These are phyloP conservation scores for Rhinella marina DNA, from an alignment of 2,797 vertebrate genomes.

Conservation along the genomic window DNA sequence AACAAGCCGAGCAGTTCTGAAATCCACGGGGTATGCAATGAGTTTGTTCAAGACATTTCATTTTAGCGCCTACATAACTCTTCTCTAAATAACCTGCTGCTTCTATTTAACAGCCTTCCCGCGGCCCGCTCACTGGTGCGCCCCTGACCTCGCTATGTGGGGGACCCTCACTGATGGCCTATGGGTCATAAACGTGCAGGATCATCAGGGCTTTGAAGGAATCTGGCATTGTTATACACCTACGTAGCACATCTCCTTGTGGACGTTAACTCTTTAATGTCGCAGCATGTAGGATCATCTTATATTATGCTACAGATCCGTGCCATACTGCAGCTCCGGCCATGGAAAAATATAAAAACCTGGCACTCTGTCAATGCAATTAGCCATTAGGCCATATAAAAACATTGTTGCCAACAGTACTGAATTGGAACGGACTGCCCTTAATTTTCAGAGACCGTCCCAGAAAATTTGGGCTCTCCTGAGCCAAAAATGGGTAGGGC, in stretches of 20 bases:
- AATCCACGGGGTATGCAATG: slow-evolving; percentile 17
- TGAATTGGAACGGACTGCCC: no score
- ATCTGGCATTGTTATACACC: background rate
- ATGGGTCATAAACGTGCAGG: background rate
- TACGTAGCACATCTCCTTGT: background rate
- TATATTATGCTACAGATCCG: no score
- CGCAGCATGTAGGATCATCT: no score
- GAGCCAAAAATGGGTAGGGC: no score
- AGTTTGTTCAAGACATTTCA: slow-evolving; percentile 31
- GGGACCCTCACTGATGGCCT: background rate
- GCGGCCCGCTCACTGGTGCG: background rate
- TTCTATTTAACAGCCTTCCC: slow-evolving; percentile 19
- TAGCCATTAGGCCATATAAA: no score
- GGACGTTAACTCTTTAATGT: background rate
- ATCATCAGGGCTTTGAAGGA: background rate
- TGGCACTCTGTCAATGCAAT: no score
- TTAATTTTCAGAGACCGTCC: no score
- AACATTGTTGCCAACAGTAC: no score
- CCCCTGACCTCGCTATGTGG: background rate
- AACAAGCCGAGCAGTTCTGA: slow-evolving; percentile 16
- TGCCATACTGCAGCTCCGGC: no score
- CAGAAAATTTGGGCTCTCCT: no score
- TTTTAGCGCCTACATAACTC: slow-evolving; percentile 15
- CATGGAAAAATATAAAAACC: no score
- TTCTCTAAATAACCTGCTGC: slow-evolving; percentile 30